Conservation (phyloP, 2,113 vertebrate genomes). For the Girardinichthys multiradiatus region DNA sequence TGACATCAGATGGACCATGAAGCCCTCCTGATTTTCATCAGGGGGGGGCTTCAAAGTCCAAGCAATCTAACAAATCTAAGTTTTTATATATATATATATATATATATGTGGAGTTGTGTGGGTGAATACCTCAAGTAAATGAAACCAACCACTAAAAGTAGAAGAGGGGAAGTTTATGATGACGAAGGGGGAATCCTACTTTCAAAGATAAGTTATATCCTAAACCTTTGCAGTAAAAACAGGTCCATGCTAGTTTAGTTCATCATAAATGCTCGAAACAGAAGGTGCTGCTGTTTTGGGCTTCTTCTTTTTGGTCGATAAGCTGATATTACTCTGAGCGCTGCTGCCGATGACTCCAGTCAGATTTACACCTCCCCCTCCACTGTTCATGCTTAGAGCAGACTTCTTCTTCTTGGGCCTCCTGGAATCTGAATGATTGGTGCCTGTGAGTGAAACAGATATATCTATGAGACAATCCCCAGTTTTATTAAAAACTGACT, state of each 20-base stretch:
- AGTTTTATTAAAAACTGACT: background rate
- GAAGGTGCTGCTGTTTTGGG: conserved; percentile 89
- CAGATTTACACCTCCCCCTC: conserved; percentile 46
- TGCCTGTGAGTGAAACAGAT: conserved; percentile 78
- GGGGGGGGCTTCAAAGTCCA: background rate
- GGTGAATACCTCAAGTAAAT: too few relatives aligned
- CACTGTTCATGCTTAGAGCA: conserved; percentile 78
- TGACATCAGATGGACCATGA: background rate
- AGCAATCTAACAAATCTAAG: background rate
- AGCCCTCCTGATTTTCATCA: background rate
- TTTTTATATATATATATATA: background rate
- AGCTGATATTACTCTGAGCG: conserved; percentile 83
- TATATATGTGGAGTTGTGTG: background rate
- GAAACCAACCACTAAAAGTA: background rate
- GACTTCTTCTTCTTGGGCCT: conserved; percentile 95
- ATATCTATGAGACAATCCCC: background rate
- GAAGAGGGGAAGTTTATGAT: background rate
- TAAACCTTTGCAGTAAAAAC: conserved; percentile 7
- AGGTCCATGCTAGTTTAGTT: conserved; percentile 85
- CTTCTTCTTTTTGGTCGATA: conserved; percentile 94
- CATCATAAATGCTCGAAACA: conserved; percentile 90
- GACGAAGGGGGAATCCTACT: background rate
- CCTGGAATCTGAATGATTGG: conserved; percentile 93
- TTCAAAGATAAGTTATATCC: background rate
- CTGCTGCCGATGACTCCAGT: conserved; percentile 61